These are phyloP conservation scores for Lasioglossum marginatum DNA, from an alignment of 2,888 invertebrate species.

Conservation along the genomic window DNA sequence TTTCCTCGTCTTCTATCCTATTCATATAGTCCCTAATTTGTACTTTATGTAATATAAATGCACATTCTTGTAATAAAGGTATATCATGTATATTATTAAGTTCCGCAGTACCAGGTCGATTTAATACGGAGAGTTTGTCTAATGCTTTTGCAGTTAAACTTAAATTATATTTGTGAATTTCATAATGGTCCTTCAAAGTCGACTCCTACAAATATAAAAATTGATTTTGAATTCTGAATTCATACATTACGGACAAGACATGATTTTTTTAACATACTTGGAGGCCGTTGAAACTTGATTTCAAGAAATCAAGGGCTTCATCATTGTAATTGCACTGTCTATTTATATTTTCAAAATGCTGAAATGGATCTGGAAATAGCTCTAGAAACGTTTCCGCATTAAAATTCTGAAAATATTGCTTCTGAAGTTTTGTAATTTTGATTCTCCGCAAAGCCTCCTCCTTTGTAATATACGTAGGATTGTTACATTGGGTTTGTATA, in stretches of 20 bases:
- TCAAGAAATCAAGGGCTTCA: constrained; percentile 70
- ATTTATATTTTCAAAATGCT: constrained; percentile 74
- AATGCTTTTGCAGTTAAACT: constrained; percentile 71
- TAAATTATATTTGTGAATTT: constrained; percentile 63
- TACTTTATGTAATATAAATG: constrained; percentile 78
- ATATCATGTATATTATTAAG: constrained; percentile 60
- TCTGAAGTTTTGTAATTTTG: constrained; percentile 80
- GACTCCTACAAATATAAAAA: constrained; percentile 55
- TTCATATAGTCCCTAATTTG: constrained; percentile 78
- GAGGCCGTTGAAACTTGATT: constrained; percentile 59
- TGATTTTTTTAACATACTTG: constrained; percentile 44
- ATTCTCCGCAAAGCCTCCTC: constrained; percentile 64
- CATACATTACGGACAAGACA: background rate
- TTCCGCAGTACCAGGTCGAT: background rate
- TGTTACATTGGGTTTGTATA: constrained; percentile 69
- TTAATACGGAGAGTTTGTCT: constrained; percentile 55
- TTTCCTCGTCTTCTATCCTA: constrained; percentile 76
- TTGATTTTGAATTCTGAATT: background rate
- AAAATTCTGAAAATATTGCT: constrained; percentile 84
- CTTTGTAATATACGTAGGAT: constrained; percentile 75
- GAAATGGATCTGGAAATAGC: constrained; percentile 84
- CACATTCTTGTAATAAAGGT: constrained; percentile 78
- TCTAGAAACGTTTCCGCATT: constrained; percentile 83
- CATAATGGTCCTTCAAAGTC: constrained; percentile 68
- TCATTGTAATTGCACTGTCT: constrained; percentile 56